Evolutionary conservation across 92 coral and sea anemone species (phyloP).

Genomic region (Galaxea fascicularis): DNA sequence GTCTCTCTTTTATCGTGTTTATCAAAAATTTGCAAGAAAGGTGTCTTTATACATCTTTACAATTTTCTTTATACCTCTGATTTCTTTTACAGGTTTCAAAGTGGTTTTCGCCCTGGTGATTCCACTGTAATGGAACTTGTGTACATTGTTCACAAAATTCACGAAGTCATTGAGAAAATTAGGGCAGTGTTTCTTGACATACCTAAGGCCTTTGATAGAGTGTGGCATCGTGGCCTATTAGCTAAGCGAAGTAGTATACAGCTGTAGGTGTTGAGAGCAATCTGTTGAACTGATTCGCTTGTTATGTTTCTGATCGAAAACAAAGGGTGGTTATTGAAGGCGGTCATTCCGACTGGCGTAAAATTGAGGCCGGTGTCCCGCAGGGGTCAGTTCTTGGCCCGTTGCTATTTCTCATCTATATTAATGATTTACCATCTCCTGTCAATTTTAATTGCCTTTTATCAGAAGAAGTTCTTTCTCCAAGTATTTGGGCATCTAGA

Average conservation of each 20-base stretch:
- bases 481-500: too few relatives aligned
- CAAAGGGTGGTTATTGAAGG: too few relatives aligned
- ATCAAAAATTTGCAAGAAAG: slow-evolving; percentile 17
- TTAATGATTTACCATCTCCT: too few relatives aligned
- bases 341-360: too few relatives aligned
- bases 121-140: slow-evolving; percentile 43
- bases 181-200: slow-evolving; percentile 46
- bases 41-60: slow-evolving; percentile 14
- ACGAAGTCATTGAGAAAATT: slow-evolving; percentile 25
- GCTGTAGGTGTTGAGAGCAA: not conserved
- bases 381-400: too few relatives aligned
- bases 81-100: slow-evolving; percentile 14
- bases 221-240: not conserved
- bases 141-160: slow-evolving; percentile 35
- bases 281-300: not conserved
- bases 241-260: not conserved
- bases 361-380: too few relatives aligned
- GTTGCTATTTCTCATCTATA: too few relatives aligned
- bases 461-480: too few relatives aligned
- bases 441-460: too few relatives aligned
- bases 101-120: slow-evolving; percentile 32
- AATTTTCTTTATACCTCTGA: not conserved
- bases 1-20: slow-evolving; percentile 24
- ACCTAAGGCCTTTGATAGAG: slow-evolving; percentile 33
- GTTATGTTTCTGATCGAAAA: too few relatives aligned